Base-by-base conservation (phyloP, 2,888 invertebrate genomes). In the Pogonocherus hispidulus region DNA sequence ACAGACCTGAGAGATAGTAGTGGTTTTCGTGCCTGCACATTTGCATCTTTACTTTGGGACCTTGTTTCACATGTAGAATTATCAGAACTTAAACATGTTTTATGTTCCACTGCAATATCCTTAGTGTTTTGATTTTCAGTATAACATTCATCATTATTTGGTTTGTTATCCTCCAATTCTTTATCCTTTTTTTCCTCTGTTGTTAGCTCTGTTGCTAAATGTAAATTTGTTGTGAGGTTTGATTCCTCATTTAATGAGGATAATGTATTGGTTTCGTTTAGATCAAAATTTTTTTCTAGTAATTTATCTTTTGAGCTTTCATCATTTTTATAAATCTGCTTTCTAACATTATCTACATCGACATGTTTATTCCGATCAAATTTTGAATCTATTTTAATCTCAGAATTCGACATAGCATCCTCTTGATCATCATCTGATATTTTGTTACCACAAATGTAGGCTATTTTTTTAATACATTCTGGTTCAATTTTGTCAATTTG, bases 391-490 rank as follows among this genome's bases (percentile, higher is more conserved):
- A 23, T 9, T 23, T 51, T 51, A 14, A n/a, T 3, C 2, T 51
- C 14, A 1, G 49, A n/a, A 23, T 14, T 32, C 22, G 6, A 14
- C 4, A 18, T 6, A 5, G n/a, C 6, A 2, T 4, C 16, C 6
- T 52, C 37, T 11, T 52, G 14, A 1, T 55, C 47, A 62, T 64
- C 51, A 41, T 52, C 64, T 4, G 44, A 3, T 22, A 41, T 46
- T 9, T 73, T 62, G 14, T 54, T 16, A 22, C 77, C 77, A 67
- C 77, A 77, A 23, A 71, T 46, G 60, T 78, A 78, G 8, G 78
- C 76, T 46, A 63, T 19, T 52, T 73, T 75, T 70, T 79, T 77
- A 23, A 75, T 41, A 67, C 78, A 79, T 22, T 41, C 9, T 52
- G 73, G 69, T 66, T 79, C 79, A 11, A 54, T 20, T 19, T 20